Evolutionary conservation across 2,888 invertebrate genomes (phyloP).

Genomic region (Caenorhabditis wallacei): DNA sequence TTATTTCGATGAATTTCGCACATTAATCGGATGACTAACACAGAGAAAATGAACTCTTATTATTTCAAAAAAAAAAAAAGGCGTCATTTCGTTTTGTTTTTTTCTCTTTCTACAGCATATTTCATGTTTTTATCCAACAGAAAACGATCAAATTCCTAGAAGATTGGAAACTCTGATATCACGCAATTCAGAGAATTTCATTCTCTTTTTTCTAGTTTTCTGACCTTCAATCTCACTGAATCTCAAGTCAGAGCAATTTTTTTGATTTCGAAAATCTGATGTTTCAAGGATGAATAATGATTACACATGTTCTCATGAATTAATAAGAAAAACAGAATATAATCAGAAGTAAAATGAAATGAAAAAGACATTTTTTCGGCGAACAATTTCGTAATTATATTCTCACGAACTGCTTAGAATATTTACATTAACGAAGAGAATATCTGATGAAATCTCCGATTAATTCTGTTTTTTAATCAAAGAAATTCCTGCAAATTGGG

Average conservation of each 20-base stretch:
- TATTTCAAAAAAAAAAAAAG: not conserved
- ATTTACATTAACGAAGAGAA: slow-evolving; percentile 2
- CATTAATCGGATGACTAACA: slow-evolving; percentile 5
- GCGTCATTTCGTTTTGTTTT: slow-evolving; percentile 3
- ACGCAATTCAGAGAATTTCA: not conserved
- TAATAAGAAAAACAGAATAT: not conserved
- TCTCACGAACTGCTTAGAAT: slow-evolving; percentile 31
- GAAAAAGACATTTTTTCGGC: slow-evolving; percentile 9
- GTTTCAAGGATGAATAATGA: not conserved
- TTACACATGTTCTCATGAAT: not conserved
- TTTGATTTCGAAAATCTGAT: not conserved
- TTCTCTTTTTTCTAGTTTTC: not conserved
- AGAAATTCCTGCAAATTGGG: slow-evolving; percentile 10
- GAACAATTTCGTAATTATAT: slow-evolving; percentile 25
- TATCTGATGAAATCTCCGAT: slow-evolving; percentile 28
- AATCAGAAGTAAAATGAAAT: not conserved
- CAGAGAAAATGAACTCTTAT: not conserved
- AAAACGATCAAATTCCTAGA: not conserved
- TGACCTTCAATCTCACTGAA: not conserved
- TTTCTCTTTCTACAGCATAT: not conserved
- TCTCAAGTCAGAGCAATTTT: not conserved
- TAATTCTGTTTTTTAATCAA: not conserved
- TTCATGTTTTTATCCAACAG: not conserved
- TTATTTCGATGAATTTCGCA: slow-evolving; percentile 1
- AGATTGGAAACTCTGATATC: not conserved